Percentiles rank a stretch among this genome's conserved stretches.
Conservation (phyloP, 2,888 invertebrate genomes). For the Rapana venosa region DNA sequence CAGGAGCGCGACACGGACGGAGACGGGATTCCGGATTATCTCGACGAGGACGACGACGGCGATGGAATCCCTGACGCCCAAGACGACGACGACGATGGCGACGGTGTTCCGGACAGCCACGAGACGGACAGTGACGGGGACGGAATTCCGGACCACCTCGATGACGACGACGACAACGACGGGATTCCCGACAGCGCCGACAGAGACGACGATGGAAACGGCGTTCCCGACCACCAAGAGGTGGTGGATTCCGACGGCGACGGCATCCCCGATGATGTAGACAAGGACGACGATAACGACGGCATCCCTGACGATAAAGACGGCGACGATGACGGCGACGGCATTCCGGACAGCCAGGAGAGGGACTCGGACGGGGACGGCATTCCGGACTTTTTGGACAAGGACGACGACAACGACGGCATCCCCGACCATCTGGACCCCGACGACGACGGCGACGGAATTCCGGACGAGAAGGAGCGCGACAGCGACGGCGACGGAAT, state of each 20-base stretch:
- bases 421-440: slow-evolving; percentile 64
- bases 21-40: slow-evolving; percentile 69
- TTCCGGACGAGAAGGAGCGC: slow-evolving; percentile 61
- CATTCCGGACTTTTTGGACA: slow-evolving; percentile 59
- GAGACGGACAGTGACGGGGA: slow-evolving; percentile 73
- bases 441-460: slow-evolving; percentile 69
- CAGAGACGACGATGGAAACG: slow-evolving; percentile 69
- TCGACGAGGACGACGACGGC: slow-evolving; percentile 67
- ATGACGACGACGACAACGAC: slow-evolving; percentile 66
- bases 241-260: slow-evolving; percentile 73
- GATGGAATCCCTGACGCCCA: slow-evolving; percentile 72
- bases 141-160: slow-evolving; percentile 72
- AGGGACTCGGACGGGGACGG: slow-evolving; percentile 66
- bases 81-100: slow-evolving; percentile 68
- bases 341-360: slow-evolving; percentile 61
- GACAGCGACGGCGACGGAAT: slow-evolving; percentile 70
- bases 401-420: slow-evolving; percentile 68
- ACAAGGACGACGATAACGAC: slow-evolving; percentile 66
- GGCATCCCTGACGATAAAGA: slow-evolving; percentile 66
- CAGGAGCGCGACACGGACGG: slow-evolving; percentile 65
- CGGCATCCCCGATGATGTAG: slow-evolving; percentile 72
- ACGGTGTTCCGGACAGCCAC: slow-evolving; percentile 61
- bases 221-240: slow-evolving; percentile 59
- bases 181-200: slow-evolving; percentile 71
- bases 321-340: slow-evolving; percentile 69